Percentiles rank a stretch among this genome's conserved stretches.
These are phyloP conservation scores for Chondrilla cf. caribensis DNA, from an alignment of 37 sponge, comb jelly and placozoan genomes.

Conservation along the genomic window DNA sequence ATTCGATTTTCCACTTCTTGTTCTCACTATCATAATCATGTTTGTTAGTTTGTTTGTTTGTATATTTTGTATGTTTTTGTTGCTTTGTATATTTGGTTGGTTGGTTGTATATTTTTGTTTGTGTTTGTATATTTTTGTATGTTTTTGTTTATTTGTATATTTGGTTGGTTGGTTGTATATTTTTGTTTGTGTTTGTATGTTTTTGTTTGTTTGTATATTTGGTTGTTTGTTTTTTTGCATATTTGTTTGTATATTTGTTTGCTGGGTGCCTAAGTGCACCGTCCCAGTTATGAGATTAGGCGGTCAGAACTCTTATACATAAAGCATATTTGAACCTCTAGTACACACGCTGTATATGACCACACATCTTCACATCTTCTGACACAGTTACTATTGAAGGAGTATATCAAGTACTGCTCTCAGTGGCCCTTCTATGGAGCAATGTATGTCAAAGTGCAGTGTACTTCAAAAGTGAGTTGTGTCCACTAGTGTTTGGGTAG, in stretches of 20 bases:
- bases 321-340: no score
- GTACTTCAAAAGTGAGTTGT: slow-evolving; percentile 24
- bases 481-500: not conserved
- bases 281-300: no score
- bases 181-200: slow-evolving; percentile 1
- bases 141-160: not conserved
- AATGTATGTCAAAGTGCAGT: slow-evolving; percentile 31
- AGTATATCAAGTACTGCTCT: slow-evolving; percentile 70
- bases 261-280: not conserved
- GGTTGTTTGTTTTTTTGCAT: slow-evolving; percentile 12
- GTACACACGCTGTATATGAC: no score
- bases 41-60: not conserved
- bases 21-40: not conserved
- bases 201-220: not conserved
- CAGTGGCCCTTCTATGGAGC: slow-evolving; percentile 89
- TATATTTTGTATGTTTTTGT: no score
- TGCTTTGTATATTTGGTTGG: no score
- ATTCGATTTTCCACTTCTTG: not conserved
- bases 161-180: not conserved
- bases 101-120: no score
- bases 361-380: no score
- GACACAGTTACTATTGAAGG: slow-evolving; percentile 34
- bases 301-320: no score
- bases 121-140: no score
- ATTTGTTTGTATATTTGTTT: not conserved